Evolutionary conservation across 1,140 invertebrate species (phyloP).

Genomic region (Teleopsis dalmanni): DNA sequence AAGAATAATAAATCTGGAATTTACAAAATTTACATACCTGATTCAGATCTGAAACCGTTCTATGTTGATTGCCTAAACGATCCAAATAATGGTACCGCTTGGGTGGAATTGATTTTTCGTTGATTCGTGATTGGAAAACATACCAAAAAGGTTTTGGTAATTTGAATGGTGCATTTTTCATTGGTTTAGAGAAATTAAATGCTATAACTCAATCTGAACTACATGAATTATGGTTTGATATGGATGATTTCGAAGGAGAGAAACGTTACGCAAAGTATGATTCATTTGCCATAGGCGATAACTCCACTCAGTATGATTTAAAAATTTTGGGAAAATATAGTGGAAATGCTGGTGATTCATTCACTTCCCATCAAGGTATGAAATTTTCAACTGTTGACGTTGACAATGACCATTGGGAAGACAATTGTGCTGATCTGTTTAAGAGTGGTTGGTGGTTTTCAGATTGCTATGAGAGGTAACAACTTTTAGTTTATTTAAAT

Average conservation of each 20-base stretch:
- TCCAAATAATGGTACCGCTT: background rate
- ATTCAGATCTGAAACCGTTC: background rate
- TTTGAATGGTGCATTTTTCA: conserved; percentile 53
- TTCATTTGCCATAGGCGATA: conserved; percentile 54
- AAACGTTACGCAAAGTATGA: conserved; percentile 52
- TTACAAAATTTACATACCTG: background rate
- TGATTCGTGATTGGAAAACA: conserved; percentile 51
- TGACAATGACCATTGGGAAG: conserved; percentile 60
- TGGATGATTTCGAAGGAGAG: conserved; percentile 51
- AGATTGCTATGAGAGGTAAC: conserved; percentile 20
- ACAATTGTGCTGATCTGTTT: conserved; percentile 58
- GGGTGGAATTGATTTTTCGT: conserved; percentile 51
- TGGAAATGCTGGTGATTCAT: conserved; percentile 58
- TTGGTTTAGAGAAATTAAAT: conserved; percentile 51
- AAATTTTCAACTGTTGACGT: conserved; percentile 61
- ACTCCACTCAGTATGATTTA: conserved; percentile 58
- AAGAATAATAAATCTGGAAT: background rate
- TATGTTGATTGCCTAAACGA: background rate
- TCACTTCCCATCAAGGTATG: conserved; percentile 58
- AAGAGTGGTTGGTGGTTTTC: conserved; percentile 55
- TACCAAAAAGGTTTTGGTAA: conserved; percentile 56
- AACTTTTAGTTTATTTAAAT: background rate
- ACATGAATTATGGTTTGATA: conserved; percentile 53
- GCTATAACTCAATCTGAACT: conserved; percentile 49
- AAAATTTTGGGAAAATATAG: conserved; percentile 54